These are phyloP conservation scores for Montipora efflorescens DNA, from an alignment of 64 coral and sea anemone species.

Conservation along the genomic window DNA sequence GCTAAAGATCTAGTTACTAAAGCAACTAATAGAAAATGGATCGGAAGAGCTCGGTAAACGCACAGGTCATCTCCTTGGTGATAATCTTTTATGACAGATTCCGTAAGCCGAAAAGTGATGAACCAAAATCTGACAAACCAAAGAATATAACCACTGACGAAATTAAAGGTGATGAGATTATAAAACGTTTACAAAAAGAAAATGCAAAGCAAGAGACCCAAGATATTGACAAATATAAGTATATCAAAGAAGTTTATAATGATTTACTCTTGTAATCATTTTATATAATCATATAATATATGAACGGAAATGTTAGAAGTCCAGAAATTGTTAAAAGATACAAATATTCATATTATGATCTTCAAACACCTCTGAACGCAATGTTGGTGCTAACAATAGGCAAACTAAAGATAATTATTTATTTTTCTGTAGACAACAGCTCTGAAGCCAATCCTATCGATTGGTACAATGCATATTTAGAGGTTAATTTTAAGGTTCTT, in stretches of 20 bases:
- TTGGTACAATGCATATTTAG: not conserved
- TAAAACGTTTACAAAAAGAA: not conserved
- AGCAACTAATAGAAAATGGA: not conserved
- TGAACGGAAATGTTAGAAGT: not conserved
- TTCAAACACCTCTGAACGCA: not conserved
- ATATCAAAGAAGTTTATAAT: not conserved
- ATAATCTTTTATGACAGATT: not conserved
- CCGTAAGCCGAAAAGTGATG: not conserved
- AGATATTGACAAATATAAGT: not conserved
- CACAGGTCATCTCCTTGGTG: not conserved
- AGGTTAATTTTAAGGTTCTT: not conserved
- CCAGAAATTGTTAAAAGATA: not conserved
- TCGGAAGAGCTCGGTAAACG: not conserved
- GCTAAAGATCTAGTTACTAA: not conserved
- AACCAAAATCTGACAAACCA: not conserved
- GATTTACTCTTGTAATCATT: not conserved
- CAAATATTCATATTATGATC: not conserved
- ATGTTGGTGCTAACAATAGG: not conserved
- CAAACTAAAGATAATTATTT: not conserved
- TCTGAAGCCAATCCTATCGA: not conserved
- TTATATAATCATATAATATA: not conserved
- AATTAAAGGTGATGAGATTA: not conserved
- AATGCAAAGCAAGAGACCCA: not conserved
- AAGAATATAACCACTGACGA: not conserved
- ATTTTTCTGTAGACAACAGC: not conserved